Conservation (phyloP, 2,113 vertebrate species). For the Barnardius zonarius region DNA sequence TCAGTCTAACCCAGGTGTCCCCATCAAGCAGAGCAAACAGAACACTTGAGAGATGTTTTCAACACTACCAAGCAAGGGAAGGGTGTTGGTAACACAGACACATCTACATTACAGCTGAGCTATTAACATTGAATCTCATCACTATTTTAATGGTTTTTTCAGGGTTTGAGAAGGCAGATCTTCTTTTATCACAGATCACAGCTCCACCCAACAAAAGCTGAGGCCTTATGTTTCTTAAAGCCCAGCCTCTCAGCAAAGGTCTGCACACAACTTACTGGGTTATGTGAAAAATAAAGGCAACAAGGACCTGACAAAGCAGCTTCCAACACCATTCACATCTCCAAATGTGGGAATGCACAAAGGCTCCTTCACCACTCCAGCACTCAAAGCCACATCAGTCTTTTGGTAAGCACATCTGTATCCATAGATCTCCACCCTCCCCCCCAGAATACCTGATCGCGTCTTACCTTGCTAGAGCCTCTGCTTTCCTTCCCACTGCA, state of each 20-base stretch:
- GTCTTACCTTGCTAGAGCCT: fast-evolving
- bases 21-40: background rate
- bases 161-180: background rate
- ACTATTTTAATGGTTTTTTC: background rate
- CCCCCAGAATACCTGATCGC: background rate
- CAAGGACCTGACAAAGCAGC: background rate
- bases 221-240: background rate
- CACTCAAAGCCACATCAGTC: background rate
- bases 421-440: background rate
- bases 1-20: background rate
- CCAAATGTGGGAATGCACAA: background rate
- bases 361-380: background rate
- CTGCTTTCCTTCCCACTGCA: background rate
- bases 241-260: background rate
- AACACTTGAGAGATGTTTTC: background rate
- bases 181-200: background rate
- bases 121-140: background rate
- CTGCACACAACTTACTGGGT: background rate
- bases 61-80: background rate
- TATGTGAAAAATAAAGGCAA: background rate
- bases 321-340: background rate
- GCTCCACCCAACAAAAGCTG: background rate
- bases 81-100: background rate
- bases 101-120: background rate
- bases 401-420: background rate